A percentile compares a stretch with the other conserved stretches of the same genome.
Conservation (phyloP, 2,113 vertebrate genomes). For the Aleadryas rufinucha region DNA sequence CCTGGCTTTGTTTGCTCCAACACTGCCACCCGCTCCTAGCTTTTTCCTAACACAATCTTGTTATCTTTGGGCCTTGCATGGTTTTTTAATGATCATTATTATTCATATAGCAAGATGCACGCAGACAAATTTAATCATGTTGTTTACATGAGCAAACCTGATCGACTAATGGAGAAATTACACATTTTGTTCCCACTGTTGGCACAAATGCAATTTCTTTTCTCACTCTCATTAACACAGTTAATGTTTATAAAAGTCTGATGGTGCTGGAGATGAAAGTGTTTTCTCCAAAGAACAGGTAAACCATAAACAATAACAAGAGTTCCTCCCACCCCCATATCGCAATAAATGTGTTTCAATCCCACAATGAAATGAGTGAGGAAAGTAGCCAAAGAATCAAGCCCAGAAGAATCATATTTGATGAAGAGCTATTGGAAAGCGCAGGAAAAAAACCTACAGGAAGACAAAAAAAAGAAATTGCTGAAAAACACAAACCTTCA, state of each 20-base stretch:
- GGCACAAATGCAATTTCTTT: background rate
- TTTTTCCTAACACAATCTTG: background rate
- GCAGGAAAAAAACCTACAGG: background rate
- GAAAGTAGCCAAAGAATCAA: background rate
- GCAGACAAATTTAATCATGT: conserved; percentile 7
- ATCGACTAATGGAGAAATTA: conserved; percentile 27
- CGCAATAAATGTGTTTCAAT: background rate
- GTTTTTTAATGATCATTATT: conserved; percentile 39
- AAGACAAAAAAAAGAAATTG: background rate
- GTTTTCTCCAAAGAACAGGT: conserved; percentile 14
- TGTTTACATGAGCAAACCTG: conserved; percentile 37
- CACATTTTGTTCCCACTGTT: background rate
- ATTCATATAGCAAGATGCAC: background rate
- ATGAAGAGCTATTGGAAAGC: background rate
- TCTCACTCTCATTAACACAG: background rate
- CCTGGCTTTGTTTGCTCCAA: background rate
- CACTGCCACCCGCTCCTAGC: background rate
- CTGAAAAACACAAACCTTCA: background rate
- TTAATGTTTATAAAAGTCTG: background rate
- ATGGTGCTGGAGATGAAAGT: background rate
- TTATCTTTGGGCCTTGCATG: background rate
- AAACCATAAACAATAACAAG: background rate
- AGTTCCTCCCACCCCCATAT: background rate
- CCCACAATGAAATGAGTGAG: background rate
- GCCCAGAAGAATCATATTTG: background rate